phyloP scores from a whole-genome alignment of 2,888 invertebrate species.

The Deilephila porcellus region DNA sequence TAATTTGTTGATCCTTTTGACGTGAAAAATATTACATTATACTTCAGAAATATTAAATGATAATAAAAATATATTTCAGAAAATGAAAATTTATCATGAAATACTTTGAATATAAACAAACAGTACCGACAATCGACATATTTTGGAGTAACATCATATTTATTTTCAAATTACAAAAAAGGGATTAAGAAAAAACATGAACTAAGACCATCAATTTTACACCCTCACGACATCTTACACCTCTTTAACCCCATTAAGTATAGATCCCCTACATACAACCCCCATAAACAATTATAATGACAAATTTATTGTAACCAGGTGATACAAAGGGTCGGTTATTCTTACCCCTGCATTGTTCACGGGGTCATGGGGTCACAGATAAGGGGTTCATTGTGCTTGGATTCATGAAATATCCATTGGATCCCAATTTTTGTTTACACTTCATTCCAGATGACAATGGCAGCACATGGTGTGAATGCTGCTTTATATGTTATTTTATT shows the following conservation, averaged over 20 bases:
- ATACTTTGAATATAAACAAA: no score
- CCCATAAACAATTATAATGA: conserved; percentile 15
- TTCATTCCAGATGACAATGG: background rate
- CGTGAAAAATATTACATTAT: no score
- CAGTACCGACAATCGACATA: no score
- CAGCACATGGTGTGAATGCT: background rate
- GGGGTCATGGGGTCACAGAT: conserved; percentile 12
- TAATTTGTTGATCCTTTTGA: no score
- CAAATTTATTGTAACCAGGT: background rate
- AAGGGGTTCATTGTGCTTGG: background rate
- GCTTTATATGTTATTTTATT: conserved; percentile 1
- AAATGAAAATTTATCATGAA: no score
- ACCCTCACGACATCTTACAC: background rate
- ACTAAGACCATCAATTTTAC: no score
- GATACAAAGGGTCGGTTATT: conserved; percentile 11
- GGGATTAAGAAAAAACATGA: no score
- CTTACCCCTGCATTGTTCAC: background rate
- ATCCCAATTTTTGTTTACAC: conserved; percentile 1
- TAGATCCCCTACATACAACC: background rate
- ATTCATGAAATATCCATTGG: background rate
- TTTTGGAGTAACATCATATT: no score
- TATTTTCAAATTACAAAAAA: no score
- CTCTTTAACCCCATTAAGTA: background rate
- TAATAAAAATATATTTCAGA: no score
- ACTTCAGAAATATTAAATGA: no score